Base-by-base conservation (phyloP, 2,888 invertebrate species). In the Leucozona laternaria region DNA sequence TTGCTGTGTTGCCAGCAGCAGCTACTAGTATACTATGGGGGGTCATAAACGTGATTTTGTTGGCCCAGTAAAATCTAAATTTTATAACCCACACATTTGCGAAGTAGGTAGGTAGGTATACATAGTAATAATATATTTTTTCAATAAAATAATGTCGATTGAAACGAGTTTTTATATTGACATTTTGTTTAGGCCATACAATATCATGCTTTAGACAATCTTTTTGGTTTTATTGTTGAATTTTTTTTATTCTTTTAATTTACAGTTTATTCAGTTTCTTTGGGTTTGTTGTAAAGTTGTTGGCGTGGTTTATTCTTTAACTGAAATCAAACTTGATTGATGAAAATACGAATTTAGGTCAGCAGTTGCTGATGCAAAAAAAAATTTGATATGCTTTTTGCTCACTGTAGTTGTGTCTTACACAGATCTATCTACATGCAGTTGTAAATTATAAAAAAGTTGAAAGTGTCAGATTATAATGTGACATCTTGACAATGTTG, bases 41-140 rank as follows among this genome's bases (percentile, higher is more conserved):
- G 64, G 45, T 31, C 64, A 48, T 4, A 64, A 64, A 64, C 64
- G 64, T 64, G 64, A 48, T 64, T 64, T 64, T 45, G 45, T 48
- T 64, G 64, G 62, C 62, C 62, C 25, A 62, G 43, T 62, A 43
- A 62, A 43, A 43, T 25, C 17, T n/a, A 25, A 62, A 43, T 62
- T 62, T 62, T 62, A 37, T 37, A 58, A 58, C 37, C 58, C 37
- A 58, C 58, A 58, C 58, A 58, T 20, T 11, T 15, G 17, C 22
- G 37, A 58, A 37, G 34, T 58, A 15, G 15, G 8, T 31, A 31
- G 3, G 6, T 31, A 31, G 31, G 28, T 28, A 31, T n/a, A n/a
- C n/a, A n/a, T 13, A 17, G 62, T 62, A 15, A 62, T 28, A 43
- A 43, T 43, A 3, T 25, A 25, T 25, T 4, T 62, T n/a, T 13